Evolutionary conservation across 2,113 vertebrate species (phyloP).

Genomic region (Tragelaphus buxtoni): DNA sequence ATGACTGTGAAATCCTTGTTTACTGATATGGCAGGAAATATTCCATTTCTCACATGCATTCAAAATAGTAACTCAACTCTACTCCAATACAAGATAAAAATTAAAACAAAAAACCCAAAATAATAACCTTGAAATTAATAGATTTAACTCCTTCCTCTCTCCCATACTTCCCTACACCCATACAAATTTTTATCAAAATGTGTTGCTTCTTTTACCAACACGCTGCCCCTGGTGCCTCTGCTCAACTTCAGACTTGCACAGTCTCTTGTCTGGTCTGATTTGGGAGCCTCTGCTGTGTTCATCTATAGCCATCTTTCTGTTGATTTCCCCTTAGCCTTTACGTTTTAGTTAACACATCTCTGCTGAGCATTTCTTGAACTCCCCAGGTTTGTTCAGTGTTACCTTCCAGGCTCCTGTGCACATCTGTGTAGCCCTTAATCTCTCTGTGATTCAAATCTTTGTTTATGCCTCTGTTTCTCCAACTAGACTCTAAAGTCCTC

Average conservation of each 20-base stretch:
- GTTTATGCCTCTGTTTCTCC: not conserved
- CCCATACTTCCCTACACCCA: not conserved
- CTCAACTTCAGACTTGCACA: not conserved
- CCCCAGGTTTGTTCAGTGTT: not conserved
- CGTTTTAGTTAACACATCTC: not conserved
- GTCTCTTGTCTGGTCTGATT: not conserved
- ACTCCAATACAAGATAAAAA: not conserved
- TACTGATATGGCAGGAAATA: not conserved
- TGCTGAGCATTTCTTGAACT: not conserved
- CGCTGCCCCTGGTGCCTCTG: not conserved
- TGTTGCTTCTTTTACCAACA: not conserved
- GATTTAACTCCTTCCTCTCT: not conserved
- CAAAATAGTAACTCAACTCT: not conserved
- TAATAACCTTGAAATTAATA: not conserved
- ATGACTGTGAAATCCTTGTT: not conserved
- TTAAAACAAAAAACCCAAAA: accelerated
- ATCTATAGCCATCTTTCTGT: not conserved
- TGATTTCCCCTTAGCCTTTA: not conserved
- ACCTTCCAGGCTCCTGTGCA: not conserved
- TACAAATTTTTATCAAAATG: not conserved
- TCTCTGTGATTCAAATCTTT: not conserved
- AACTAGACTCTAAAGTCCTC: not conserved
- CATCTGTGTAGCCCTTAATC: not conserved
- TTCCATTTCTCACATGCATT: not conserved
- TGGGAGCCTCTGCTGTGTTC: not conserved